Percentiles rank a stretch among this genome's conserved stretches.
Conservation (phyloP, 2,113 vertebrate species). For the Mobula birostris region DNA sequence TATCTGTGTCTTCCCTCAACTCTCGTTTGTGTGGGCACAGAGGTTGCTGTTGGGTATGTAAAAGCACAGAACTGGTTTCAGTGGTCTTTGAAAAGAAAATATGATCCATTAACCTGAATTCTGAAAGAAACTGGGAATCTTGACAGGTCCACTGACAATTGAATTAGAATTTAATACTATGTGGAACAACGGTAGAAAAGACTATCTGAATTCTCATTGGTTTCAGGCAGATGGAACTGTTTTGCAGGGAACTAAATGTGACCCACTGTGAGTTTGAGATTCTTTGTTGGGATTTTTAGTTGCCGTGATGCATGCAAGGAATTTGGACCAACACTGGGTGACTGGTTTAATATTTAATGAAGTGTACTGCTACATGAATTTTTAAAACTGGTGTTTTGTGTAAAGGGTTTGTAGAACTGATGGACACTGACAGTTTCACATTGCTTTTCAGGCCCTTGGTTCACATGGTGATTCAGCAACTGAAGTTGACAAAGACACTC, state of each 20-base stretch:
- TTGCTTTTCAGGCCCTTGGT: constrained; percentile 68
- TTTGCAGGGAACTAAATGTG: not conserved
- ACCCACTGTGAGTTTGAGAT: not conserved
- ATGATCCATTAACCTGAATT: not conserved
- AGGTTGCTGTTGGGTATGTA: not conserved
- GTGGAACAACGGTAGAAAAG: too few relatives aligned
- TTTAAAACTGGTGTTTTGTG: not conserved
- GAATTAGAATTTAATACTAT: not conserved
- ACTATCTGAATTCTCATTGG: not conserved
- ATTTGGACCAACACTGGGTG: not conserved
- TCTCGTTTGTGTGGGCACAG: too few relatives aligned
- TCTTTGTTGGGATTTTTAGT: not conserved
- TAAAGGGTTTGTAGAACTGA: not conserved
- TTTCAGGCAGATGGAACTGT: not conserved
- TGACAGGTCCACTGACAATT: not conserved
- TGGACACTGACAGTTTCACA: not conserved
- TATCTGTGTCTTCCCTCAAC: too few relatives aligned
- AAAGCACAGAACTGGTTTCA: not conserved
- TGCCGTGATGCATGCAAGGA: not conserved
- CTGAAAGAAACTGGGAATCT: not conserved
- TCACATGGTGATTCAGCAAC: constrained; percentile 88
- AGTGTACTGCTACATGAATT: not conserved
- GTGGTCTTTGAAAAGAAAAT: not conserved
- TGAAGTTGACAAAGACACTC: constrained; percentile 86
- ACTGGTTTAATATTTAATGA: constrained; percentile 1